A percentile compares a stretch with the other conserved stretches of the same genome.
phyloP scores from a whole-genome alignment of 2,888 invertebrate species.

The Lamproptera curius region DNA sequence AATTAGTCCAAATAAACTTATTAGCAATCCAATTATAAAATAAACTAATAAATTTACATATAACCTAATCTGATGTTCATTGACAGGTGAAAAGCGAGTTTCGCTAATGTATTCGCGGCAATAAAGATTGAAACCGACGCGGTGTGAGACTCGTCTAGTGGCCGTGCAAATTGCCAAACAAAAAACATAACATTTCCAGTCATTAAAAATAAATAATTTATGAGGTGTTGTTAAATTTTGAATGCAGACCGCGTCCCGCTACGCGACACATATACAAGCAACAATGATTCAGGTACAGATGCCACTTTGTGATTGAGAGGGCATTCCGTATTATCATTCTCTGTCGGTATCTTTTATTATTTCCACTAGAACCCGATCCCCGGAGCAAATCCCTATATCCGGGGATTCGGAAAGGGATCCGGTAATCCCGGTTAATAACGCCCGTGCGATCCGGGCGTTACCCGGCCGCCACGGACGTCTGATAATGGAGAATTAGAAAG shows the following conservation, averaged over 20 bases:
- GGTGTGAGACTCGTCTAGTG: background rate
- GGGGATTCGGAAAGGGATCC: conserved; percentile 62
- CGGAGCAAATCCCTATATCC: conserved; percentile 75
- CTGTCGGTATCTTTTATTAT: conserved; percentile 68
- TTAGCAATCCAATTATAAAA: background rate
- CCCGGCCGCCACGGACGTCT: conserved; percentile 46
- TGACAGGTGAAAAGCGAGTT: conserved; percentile 16
- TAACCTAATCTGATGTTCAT: background rate
- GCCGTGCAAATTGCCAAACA: background rate
- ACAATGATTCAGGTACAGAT: conserved; percentile 2
- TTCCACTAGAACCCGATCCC: conserved; percentile 64
- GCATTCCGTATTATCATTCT: conserved; percentile 31
- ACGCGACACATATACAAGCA: conserved; percentile 6
- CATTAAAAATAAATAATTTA: conserved; percentile 20
- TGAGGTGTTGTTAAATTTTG: conserved; percentile 9
- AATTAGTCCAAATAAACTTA: background rate
- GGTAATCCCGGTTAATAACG: conserved; percentile 77
- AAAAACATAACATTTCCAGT: conserved; percentile 13
- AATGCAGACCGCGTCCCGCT: conserved; percentile 3
- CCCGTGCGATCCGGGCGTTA: conserved; percentile 44
- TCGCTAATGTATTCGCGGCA: conserved; percentile 10
- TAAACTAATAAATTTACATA: conserved; percentile 13
- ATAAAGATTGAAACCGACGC: conserved; percentile 14
- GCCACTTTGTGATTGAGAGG: conserved; percentile 5
- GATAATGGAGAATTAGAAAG: conserved; percentile 65